Percentiles rank a stretch among this genome's conserved stretches.
These are phyloP conservation scores for Poecilia wingei DNA, from an alignment of 2,797 vertebrate species.

Conservation along the genomic window DNA sequence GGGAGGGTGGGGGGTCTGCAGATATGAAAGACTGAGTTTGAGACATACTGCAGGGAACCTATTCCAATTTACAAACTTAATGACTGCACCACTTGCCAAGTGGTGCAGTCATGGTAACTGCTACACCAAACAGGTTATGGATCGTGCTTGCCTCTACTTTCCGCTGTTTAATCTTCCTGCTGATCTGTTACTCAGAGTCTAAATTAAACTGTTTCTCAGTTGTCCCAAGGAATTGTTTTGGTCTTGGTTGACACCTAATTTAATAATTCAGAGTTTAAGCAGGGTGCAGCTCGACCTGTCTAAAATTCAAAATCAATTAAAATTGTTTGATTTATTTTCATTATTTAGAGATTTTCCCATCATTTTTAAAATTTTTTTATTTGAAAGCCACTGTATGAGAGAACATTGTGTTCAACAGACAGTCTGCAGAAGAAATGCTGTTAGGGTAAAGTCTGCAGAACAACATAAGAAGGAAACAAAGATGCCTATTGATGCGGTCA, in stretches of 20 bases:
- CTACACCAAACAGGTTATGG: neutral
- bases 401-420: too few species aligned
- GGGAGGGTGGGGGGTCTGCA: neutral
- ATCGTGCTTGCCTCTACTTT: neutral
- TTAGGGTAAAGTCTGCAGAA: too few species aligned
- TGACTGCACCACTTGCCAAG: neutral
- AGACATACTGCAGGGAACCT: neutral
- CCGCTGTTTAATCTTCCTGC: neutral
- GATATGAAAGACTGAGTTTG: neutral
- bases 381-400: neutral
- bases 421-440: too few species aligned
- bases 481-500: neutral
- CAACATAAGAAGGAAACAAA: too few species aligned
- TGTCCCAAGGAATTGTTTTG: neutral
- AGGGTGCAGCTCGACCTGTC: neutral
- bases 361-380: neutral
- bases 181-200: neutral
- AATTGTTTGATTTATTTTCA: neutral
- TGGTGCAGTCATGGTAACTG: neutral
- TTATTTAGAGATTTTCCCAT: neutral
- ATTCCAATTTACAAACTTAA: neutral
- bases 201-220: neutral
- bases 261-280: neutral
- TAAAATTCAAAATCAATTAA: neutral
- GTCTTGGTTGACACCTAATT: neutral